Base-by-base conservation (phyloP, 1,140 invertebrate genomes). In the Megalonaias nervosa region DNA sequence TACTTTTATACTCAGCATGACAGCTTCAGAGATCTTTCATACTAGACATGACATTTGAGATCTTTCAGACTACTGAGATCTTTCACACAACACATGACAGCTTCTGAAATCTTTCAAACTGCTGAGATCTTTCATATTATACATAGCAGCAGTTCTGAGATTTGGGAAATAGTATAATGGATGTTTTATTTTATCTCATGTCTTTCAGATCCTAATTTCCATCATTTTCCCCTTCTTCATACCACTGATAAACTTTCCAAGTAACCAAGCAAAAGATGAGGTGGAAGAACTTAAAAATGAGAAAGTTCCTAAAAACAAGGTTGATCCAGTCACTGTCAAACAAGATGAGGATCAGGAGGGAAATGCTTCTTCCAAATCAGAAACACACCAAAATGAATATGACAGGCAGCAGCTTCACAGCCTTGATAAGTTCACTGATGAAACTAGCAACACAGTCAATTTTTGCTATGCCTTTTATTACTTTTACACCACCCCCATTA, bases 401-500 rank as follows among this genome's bases (percentile, higher is more conserved):
- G 38, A 66, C 19, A 74, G 66, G 38, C 77, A 77, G 17, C 84
- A 81, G 66, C 75, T 84, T 55, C 82, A 79, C 58, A 75, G 80
- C 66, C 82, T 89, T 2, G 48, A 80, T 2, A 60, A 84, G 67
- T 82, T 81, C 72, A 65, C 78, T 31, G 76, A 68, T 64, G 73
- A 21, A 23, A 60, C 21, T 13, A 77, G 13, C 23, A 79, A 81
- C 38, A 78, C 68, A 17, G 82, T 89, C 26, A 84, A 78, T 60
- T n/a, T 88, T 13, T 75, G 81, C 15, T 66, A 74, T 62, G 87
- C 87, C 16, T 68, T 88, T n/a, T 85, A 85, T 73, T 87, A 81
- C 69, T 89, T 88, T 81, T 87, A 88, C 60, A 83, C 86, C 26
- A 87, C 89, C 23, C 85, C 86, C 31, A 82, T 86, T 0, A 83